Conservation (phyloP, 2,113 vertebrate genomes). For the Chiloscyllium plagiosum region DNA sequence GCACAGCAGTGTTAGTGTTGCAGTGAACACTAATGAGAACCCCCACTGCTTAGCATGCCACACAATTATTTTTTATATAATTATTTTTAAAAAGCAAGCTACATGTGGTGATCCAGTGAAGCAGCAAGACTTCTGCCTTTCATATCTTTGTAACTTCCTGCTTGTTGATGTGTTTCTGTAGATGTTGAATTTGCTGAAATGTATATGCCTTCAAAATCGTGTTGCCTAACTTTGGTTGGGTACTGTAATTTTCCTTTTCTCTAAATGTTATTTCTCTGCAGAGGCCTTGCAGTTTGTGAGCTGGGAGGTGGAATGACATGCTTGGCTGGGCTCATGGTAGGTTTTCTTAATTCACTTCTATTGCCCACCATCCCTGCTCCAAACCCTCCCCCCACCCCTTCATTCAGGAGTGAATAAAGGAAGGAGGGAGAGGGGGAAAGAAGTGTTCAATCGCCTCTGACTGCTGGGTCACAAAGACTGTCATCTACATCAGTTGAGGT, state of each 20-base stretch:
- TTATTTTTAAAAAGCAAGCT: constrained; percentile 80
- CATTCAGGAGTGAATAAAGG: constrained; percentile 57
- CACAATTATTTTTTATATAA: constrained; percentile 82
- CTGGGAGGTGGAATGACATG: constrained; percentile 89
- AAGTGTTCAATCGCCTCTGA: constrained; percentile 70
- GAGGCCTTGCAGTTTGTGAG: constrained; percentile 81
- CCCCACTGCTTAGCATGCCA: constrained; percentile 71
- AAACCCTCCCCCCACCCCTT: no score
- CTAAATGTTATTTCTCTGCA: constrained; percentile 45
- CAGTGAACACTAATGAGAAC: constrained; percentile 75
- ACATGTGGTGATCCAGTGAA: constrained; percentile 60
- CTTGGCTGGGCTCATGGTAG: constrained; percentile 90
- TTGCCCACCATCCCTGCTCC: no score
- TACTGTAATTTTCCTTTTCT: constrained; percentile 58
- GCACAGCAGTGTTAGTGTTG: constrained; percentile 73
- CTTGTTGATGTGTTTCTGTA: constrained; percentile 59
- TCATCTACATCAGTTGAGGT: constrained; percentile 70
- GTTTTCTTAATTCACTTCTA: constrained; percentile 64
- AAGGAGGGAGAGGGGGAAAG: constrained; percentile 46
- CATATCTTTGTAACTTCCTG: constrained; percentile 69
- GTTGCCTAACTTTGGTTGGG: constrained; percentile 76
- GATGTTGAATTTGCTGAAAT: constrained; percentile 60
- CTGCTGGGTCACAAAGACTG: constrained; percentile 65
- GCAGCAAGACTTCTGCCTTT: constrained; percentile 35
- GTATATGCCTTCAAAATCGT: constrained; percentile 67